Conservation (phyloP, 2,888 invertebrate species). For the Cordilura impudica region DNA sequence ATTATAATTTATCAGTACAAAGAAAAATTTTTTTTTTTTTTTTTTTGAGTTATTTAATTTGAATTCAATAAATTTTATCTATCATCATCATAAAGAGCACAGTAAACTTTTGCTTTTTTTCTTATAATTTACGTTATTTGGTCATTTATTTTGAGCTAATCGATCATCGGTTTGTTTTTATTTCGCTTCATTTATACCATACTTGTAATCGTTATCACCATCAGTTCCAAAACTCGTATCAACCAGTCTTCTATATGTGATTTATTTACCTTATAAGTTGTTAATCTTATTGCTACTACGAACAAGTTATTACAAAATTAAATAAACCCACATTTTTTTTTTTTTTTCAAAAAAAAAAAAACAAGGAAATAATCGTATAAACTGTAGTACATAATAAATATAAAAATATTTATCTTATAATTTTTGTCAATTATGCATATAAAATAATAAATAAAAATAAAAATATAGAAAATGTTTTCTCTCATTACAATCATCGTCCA, state of each 20-base stretch:
- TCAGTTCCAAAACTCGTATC: neutral
- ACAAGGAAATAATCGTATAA: neutral
- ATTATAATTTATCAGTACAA: conserved; percentile 11
- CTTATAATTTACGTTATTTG: too few species aligned
- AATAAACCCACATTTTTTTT: too few species aligned
- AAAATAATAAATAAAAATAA: neutral
- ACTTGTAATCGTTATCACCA: neutral
- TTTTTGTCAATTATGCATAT: conserved; percentile 55
- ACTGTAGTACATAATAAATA: neutral
- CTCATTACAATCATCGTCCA: too few species aligned
- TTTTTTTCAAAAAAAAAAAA: neutral
- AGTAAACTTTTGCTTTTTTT: conserved; percentile 1
- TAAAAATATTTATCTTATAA: conserved; percentile 32
- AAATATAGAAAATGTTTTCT: neutral
- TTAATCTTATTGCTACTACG: neutral
- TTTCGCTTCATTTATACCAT: neutral
- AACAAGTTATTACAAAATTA: neutral
- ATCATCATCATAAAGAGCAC: neutral
- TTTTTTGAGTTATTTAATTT: conserved; percentile 23
- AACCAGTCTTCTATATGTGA: conserved; percentile 3
- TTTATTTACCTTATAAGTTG: conserved; percentile 14
- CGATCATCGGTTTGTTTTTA: neutral
- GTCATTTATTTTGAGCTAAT: neutral
- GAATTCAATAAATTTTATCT: conserved; percentile 7
- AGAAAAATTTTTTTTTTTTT: conserved; percentile 4